These are phyloP conservation scores for Chondrosia reniformis DNA, from an alignment of 37 sponge, comb jelly and placozoan species.

Conservation along the genomic window DNA sequence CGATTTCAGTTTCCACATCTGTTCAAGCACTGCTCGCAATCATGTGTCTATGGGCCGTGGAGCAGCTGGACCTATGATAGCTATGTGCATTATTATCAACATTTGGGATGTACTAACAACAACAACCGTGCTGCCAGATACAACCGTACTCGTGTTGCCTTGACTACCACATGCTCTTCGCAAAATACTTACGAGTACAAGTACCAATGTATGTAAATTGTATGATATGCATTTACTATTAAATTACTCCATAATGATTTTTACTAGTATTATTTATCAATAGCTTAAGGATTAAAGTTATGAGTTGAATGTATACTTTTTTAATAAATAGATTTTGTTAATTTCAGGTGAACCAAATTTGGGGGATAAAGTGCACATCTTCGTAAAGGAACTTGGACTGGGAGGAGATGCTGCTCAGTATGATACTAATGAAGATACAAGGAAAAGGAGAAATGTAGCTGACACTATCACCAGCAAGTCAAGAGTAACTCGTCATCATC, in stretches of 20 bases:
- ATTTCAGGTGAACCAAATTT: constrained; percentile 13
- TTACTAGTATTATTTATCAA: neutral
- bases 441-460: no score
- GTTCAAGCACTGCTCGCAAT: neutral
- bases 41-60: constrained; percentile 4
- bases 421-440: no score
- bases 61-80: neutral
- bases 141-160: no score
- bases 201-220: neutral
- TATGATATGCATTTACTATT: neutral
- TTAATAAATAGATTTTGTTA: neutral
- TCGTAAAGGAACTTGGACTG: neutral
- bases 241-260: neutral
- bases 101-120: no score
- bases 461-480: no score
- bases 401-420: neutral
- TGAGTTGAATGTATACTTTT: no score
- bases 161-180: no score
- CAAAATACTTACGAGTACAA: no score
- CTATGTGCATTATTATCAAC: neutral
- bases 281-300: neutral
- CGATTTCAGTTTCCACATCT: neutral
- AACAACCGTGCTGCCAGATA: no score
- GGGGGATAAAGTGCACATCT: neutral
- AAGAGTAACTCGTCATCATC: no score